Conservation (phyloP, 1,140 invertebrate genomes). For the Coelopa frigida region DNA sequence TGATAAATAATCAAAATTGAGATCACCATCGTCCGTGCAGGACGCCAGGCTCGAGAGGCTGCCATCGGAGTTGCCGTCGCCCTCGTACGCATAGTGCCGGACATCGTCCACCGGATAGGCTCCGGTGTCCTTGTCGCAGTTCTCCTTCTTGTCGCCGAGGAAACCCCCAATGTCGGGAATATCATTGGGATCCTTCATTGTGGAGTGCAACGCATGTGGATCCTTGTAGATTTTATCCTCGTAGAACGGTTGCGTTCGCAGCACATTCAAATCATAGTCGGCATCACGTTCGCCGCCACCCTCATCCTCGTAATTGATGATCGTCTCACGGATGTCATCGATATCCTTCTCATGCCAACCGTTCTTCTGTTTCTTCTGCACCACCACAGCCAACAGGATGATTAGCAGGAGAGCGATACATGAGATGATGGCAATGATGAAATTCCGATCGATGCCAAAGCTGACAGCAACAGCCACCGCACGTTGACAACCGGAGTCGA, state of each 20-base stretch:
- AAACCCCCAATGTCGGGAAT: conserved; percentile 86
- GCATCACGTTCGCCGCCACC: conserved; percentile 93
- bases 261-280: conserved; percentile 87
- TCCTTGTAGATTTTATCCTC: conserved; percentile 43
- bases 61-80: conserved; percentile 86
- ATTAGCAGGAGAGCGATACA: conserved; percentile 72
- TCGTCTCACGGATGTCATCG: conserved; percentile 94
- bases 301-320: conserved; percentile 95
- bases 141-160: conserved; percentile 79
- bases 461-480: conserved; percentile 64
- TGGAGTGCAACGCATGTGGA: conserved; percentile 25
- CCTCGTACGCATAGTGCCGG: conserved; percentile 93
- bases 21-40: conserved; percentile 86
- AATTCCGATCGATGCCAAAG: conserved; percentile 75
- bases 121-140: conserved; percentile 82
- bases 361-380: conserved; percentile 74
- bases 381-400: conserved; percentile 76
- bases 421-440: conserved; percentile 74
- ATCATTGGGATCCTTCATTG: conserved; percentile 35
- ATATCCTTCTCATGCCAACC: conserved; percentile 83
- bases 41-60: conserved; percentile 89
- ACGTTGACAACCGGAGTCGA: conserved; percentile 61
- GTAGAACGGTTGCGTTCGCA: conserved; percentile 51
- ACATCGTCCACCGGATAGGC: conserved; percentile 91
- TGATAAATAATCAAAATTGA: conserved; percentile 95